These are phyloP conservation scores for Caradrina kadenii DNA, from an alignment of 2,888 invertebrate genomes.

Conservation along the genomic window DNA sequence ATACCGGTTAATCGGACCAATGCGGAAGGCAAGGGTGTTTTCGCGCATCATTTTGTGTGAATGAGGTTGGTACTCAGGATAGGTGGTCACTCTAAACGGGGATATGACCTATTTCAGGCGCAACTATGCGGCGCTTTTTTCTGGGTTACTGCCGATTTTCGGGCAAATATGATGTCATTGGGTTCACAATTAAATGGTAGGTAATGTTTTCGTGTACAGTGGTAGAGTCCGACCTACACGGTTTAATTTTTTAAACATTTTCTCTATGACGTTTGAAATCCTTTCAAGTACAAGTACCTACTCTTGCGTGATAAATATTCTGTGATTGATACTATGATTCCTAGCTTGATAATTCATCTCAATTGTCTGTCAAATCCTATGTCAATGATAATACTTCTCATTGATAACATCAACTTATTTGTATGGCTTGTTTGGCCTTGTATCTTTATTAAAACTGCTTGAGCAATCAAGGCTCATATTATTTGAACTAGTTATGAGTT, in stretches of 20 bases:
- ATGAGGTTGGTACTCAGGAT: constrained; percentile 72
- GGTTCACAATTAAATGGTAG: constrained; percentile 39
- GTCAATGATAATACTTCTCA: constrained; percentile 38
- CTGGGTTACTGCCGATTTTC: constrained; percentile 67
- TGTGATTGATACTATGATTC: constrained; percentile 23
- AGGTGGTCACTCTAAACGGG: constrained; percentile 80
- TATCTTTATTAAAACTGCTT: constrained; percentile 45
- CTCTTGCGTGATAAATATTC: constrained; percentile 21
- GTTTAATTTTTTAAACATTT: neutral
- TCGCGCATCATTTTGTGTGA: constrained; percentile 79
- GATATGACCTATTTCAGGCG: constrained; percentile 87
- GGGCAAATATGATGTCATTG: constrained; percentile 63
- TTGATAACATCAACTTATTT: constrained; percentile 46
- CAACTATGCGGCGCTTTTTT: constrained; percentile 72
- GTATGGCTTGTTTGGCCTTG: constrained; percentile 55
- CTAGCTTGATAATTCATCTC: constrained; percentile 27
- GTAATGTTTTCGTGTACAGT: constrained; percentile 35
- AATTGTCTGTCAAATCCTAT: constrained; percentile 49
- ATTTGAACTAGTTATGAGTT: constrained; percentile 19
- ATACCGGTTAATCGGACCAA: constrained; percentile 54
- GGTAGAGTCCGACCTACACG: constrained; percentile 24
- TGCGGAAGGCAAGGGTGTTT: constrained; percentile 69
- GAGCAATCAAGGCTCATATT: constrained; percentile 27
- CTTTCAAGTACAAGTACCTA: neutral
- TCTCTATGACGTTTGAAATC: neutral